Evolutionary conservation across 2,113 vertebrate species (phyloP), one percentile per base, ranked within the genome.

Genomic region (Platichthys stellatus): DNA sequence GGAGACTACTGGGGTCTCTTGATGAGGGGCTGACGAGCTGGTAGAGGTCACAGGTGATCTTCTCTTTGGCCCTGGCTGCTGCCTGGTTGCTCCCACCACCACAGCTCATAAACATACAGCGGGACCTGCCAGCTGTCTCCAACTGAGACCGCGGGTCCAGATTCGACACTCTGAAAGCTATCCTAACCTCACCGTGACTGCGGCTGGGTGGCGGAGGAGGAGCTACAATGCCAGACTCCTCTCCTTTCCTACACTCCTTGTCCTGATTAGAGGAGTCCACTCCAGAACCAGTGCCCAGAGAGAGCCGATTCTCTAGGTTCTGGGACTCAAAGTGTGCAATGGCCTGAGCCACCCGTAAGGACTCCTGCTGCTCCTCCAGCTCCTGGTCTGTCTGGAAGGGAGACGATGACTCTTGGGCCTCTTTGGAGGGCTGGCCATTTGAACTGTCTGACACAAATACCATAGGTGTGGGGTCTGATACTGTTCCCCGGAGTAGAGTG

Each of bases 31-130:
- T 97, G 84, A 98, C 95, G 1, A 99, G 92, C 78, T 97, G 97
- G 90, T 99, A 98, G 21, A 99, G 93, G 93, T 99, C 97, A 1
- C 97, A 98, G 3, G 97, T 99, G 88, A 99, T 99, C 92, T 97
- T 97, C 91, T 98, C 97, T 92, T 97, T 97, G 88, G 95, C 89
- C 35, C 95, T 88, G 38, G 95, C 88, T 0, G 88, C 92, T 0
- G 93, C 85, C 53, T 95, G 93, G 8, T 91, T 65, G 54, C 86
- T 85, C 0, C 94, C 93, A 0, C 95, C 89, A 9, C 95, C 91
- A 26, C 96, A 96, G 78, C 95, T 95, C 69, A 96, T 94, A 45
- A 96, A 96, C 88, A 96, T 94, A 63, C 96, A 96, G 62, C 92
- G 94, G 0, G 93, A 93, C 4, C 93, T 91, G 0, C 88, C 90